Conservation (phyloP, 2,113 vertebrate genomes). For the Emydura subglobosa region DNA sequence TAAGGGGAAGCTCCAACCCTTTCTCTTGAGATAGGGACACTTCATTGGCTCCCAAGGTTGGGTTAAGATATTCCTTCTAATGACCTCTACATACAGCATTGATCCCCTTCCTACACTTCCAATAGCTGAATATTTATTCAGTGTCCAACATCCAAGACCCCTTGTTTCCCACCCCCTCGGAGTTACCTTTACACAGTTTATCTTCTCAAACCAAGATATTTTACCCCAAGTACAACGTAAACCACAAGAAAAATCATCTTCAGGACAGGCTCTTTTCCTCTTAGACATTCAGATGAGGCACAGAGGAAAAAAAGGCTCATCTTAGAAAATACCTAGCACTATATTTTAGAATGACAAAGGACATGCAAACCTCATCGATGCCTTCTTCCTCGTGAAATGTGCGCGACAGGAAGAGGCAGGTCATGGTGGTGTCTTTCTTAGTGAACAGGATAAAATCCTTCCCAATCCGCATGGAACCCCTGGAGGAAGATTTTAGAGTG, state of each 20-base stretch:
- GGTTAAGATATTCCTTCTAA: background rate
- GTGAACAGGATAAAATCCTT: slow-evolving; percentile 99
- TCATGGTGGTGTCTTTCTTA: slow-evolving; percentile 91
- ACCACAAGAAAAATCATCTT: background rate
- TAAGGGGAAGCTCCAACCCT: background rate
- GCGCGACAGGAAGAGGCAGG: slow-evolving; percentile 95
- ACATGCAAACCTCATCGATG: slow-evolving; percentile 92
- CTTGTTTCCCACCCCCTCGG: background rate
- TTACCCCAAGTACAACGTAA: background rate
- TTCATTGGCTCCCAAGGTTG: rapidly evolving
- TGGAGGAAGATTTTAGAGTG: slow-evolving; percentile 67
- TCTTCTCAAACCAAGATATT: background rate
- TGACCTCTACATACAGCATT: background rate
- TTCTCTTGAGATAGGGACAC: background rate
- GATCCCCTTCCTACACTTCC: background rate
- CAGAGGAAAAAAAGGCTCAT: background rate
- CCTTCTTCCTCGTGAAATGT: slow-evolving; percentile 98
- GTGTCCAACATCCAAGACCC: background rate
- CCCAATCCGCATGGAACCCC: slow-evolving; percentile 98
- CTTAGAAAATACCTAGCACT: background rate
- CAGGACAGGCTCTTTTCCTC: background rate
- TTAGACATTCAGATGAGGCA: background rate
- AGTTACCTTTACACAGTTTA: background rate
- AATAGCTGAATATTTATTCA: background rate
- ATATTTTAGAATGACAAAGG: background rate